Conservation (phyloP, 2,888 invertebrate genomes). For the Diaphora mendica region DNA sequence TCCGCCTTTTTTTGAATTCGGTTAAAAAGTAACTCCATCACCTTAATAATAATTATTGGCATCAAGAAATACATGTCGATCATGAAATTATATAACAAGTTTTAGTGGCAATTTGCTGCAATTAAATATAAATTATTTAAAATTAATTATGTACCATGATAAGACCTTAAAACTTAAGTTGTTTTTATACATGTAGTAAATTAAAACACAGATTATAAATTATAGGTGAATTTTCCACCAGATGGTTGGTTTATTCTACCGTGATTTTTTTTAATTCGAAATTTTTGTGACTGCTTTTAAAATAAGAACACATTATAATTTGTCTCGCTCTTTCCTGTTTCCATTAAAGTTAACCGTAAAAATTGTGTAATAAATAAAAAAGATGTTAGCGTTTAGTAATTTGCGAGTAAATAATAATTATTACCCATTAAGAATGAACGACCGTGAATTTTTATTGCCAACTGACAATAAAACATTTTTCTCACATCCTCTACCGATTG, state of each 20-base stretch:
- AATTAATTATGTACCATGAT: background rate
- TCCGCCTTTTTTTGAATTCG: too few relatives aligned
- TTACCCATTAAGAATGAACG: background rate
- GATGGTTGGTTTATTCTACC: background rate
- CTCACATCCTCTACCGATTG: background rate
- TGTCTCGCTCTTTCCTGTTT: background rate
- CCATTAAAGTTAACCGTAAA: background rate
- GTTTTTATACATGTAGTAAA: background rate
- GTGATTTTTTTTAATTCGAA: background rate
- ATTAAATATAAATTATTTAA: background rate
- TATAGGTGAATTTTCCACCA: too few relatives aligned
- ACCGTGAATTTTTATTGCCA: background rate
- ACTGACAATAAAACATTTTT: conserved; percentile 1
- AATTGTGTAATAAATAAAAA: background rate
- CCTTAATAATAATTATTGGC: too few relatives aligned
- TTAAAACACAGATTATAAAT: background rate
- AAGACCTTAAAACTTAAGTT: background rate
- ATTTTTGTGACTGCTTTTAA: background rate
- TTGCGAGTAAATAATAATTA: conserved; percentile 1
- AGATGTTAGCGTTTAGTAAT: background rate
- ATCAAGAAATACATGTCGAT: background rate
- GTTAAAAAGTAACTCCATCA: too few relatives aligned
- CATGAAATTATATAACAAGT: background rate
- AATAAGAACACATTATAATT: background rate
- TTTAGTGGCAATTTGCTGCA: background rate